Conservation (phyloP, 2,113 vertebrate species). For the Channa argus region DNA sequence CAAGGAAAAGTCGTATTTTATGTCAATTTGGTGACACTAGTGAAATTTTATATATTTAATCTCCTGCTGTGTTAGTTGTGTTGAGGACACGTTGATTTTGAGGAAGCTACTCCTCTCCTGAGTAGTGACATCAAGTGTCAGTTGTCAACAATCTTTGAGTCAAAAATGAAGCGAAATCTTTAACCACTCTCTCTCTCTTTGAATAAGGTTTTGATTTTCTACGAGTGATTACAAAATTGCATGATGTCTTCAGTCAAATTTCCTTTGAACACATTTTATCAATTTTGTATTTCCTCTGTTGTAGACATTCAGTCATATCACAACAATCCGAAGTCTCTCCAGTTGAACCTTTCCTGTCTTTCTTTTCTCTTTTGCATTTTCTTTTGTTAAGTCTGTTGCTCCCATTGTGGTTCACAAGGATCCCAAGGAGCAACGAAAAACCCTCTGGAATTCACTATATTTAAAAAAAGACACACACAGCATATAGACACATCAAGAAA, state of each 20-base stretch:
- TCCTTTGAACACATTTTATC: neutral
- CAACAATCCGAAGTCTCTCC: neutral
- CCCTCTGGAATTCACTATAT: conserved; percentile 77
- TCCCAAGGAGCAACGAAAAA: conserved; percentile 67
- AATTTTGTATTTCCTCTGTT: conserved; percentile 1
- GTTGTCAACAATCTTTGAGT: conserved; percentile 14
- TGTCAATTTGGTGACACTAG: too few species aligned
- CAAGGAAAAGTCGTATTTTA: too few species aligned
- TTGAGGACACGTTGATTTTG: conserved; percentile 19
- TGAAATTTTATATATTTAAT: neutral
- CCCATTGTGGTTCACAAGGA: conserved; percentile 71
- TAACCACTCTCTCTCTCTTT: neutral
- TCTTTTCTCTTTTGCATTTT: conserved; percentile 29
- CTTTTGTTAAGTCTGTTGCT: conserved; percentile 31
- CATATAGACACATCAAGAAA: conserved; percentile 8
- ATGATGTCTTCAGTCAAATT: neutral
- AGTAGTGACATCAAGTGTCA: conserved; percentile 44
- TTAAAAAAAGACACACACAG: conserved; percentile 61
- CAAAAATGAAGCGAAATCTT: conserved; percentile 11
- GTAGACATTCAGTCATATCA: neutral
- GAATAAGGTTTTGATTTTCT: neutral
- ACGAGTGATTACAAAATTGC: neutral
- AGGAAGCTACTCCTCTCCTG: neutral
- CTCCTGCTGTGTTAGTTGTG: neutral
- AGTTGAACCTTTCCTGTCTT: conserved; percentile 1